Percentiles rank a stretch among this genome's conserved stretches.
phyloP scores from a whole-genome alignment of 1,140 invertebrate genomes.

The Agraylea sexmaculata region DNA sequence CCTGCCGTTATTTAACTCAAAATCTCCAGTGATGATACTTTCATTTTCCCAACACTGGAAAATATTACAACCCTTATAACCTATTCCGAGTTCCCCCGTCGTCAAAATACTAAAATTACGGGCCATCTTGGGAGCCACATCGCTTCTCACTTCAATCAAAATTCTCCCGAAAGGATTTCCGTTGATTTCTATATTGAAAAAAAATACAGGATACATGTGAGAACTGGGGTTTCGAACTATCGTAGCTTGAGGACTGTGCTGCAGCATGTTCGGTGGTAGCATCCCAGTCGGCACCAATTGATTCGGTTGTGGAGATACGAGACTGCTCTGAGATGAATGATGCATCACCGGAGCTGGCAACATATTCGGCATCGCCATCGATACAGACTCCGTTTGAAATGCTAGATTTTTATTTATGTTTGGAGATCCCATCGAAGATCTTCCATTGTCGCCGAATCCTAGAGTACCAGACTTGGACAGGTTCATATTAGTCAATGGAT shows the following conservation, averaged over 20 bases:
- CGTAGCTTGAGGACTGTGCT: conserved; percentile 33
- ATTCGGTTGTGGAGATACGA: conserved; percentile 23
- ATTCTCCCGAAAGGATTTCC: conserved; percentile 58
- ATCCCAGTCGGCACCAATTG: conserved; percentile 27
- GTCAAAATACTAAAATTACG: conserved; percentile 77
- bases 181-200: conserved; percentile 65
- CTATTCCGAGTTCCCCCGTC: conserved; percentile 65
- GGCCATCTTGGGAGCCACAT: conserved; percentile 80
- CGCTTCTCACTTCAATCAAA: conserved; percentile 70
- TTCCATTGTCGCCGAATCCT: conserved; percentile 23
- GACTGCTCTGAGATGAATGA: conserved; percentile 28
- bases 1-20: conserved; percentile 68
- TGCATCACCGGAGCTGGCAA: conserved; percentile 31
- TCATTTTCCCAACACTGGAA: conserved; percentile 76
- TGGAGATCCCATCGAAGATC: conserved; percentile 18
- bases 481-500: conserved; percentile 23
- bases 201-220: conserved; percentile 57
- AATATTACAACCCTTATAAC: conserved; percentile 66
- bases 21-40: conserved; percentile 69
- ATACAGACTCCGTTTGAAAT: conserved; percentile 15
- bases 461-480: conserved; percentile 25
- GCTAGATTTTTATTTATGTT: conserved; percentile 9
- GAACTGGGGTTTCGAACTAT: conserved; percentile 35
- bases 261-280: conserved; percentile 20
- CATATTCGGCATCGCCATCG: conserved; percentile 28